Evolutionary conservation across 2,797 vertebrate genomes (phyloP).

Genomic region (Melanotaenia pygmaea): DNA sequence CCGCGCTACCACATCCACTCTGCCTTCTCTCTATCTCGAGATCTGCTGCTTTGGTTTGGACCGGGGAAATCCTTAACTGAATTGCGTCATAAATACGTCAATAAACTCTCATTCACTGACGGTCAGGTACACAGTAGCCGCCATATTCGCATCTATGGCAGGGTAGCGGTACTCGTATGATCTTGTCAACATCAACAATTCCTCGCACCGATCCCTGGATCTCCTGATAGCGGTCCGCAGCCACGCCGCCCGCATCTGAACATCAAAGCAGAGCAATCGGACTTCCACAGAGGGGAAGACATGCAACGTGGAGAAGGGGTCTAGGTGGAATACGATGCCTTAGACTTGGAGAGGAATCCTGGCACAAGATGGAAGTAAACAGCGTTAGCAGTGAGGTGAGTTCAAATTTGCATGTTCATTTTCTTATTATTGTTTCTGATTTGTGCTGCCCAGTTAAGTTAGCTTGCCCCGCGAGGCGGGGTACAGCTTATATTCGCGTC

Average conservation of each 20-base stretch:
- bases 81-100: conserved; percentile 87
- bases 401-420: conserved; percentile 27
- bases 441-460: conserved; percentile 51
- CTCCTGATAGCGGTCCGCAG: conserved; percentile 39
- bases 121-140: conserved; percentile 83
- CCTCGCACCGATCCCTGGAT: conserved; percentile 47
- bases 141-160: conserved; percentile 86
- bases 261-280: conserved; percentile 63
- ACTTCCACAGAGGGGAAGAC: conserved; percentile 68
- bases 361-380: conserved; percentile 93
- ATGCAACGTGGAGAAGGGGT: conserved; percentile 81
- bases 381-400: conserved; percentile 86
- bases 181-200: conserved; percentile 64
- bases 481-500: conserved; percentile 63
- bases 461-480: conserved; percentile 33
- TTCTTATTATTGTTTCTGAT: not conserved
- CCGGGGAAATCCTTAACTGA: conserved; percentile 84
- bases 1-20: conserved; percentile 33
- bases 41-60: conserved; percentile 68
- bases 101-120: conserved; percentile 82
- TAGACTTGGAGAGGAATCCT: conserved; percentile 83
- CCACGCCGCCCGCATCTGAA: conserved; percentile 46
- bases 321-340: conserved; percentile 87
- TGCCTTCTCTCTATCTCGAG: conserved; percentile 36
- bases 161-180: conserved; percentile 74